phyloP scores from a whole-genome alignment of 2,888 invertebrate genomes.

The Parnassius apollo region DNA sequence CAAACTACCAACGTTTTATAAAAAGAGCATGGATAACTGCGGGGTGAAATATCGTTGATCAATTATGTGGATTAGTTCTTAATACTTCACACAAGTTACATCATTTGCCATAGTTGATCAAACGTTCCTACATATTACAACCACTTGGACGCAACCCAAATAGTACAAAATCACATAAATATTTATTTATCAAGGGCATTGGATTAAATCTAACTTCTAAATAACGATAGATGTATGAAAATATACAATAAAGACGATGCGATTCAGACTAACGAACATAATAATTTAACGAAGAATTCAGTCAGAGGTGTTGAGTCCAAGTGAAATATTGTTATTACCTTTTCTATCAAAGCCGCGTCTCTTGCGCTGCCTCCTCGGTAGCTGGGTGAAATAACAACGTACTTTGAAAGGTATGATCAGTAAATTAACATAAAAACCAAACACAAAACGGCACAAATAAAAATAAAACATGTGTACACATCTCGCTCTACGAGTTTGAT shows the following conservation, averaged over 20 bases:
- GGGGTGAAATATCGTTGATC: constrained; percentile 13
- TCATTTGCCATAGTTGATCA: constrained; percentile 50
- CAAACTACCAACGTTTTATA: constrained; percentile 6
- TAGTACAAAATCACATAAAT: constrained; percentile 35
- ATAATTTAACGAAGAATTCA: neutral
- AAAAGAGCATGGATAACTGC: constrained; percentile 39
- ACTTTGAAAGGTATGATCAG: constrained; percentile 75
- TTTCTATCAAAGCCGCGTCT: constrained; percentile 82
- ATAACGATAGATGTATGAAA: neutral
- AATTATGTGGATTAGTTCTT: constrained; percentile 29
- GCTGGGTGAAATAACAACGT: constrained; percentile 81
- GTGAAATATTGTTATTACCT: constrained; percentile 73
- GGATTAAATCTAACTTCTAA: constrained; percentile 10
- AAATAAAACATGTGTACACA: constrained; percentile 56
- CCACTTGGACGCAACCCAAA: constrained; percentile 77
- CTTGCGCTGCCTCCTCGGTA: constrained; percentile 81
- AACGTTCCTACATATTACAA: constrained; percentile 62
- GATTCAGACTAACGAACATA: neutral
- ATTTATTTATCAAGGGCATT: constrained; percentile 19
- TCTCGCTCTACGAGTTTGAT: constrained; percentile 48
- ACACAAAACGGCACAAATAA: constrained; percentile 78
- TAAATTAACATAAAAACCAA: constrained; percentile 75
- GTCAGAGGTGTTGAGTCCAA: constrained; percentile 64
- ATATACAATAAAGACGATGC: neutral
- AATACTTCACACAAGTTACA: constrained; percentile 45